Conservation (phyloP, 37 sponge, comb jelly and placozoan genomes). For the Mnemiopsis leidyi region DNA sequence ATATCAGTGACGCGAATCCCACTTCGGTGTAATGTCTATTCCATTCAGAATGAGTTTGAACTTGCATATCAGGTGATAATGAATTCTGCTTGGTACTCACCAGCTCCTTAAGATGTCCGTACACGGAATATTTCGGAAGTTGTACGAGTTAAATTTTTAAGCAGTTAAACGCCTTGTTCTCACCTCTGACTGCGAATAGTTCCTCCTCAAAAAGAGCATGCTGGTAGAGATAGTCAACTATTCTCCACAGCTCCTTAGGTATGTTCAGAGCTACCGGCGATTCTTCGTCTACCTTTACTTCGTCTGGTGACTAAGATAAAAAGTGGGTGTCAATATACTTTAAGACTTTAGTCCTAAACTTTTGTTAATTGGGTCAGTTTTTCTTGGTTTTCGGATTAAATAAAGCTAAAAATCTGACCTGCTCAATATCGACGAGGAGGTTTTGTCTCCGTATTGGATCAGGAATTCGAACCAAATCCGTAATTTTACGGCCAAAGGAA, state of each 20-base stretch:
- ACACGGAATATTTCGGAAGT: too few species aligned
- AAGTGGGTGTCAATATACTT: background rate
- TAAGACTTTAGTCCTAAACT: too few species aligned
- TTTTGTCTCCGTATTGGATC: conserved; percentile 49
- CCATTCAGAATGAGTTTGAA: too few species aligned
- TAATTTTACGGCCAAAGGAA: conserved; percentile 24
- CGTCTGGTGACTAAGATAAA: background rate
- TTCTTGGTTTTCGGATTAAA: too few species aligned
- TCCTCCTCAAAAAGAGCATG: conserved; percentile 43
- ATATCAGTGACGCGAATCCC: too few species aligned
- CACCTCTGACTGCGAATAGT: conserved; percentile 39
- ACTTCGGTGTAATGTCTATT: too few species aligned
- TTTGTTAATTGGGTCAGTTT: too few species aligned
- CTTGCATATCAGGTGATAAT: too few species aligned
- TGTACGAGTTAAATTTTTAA: too few species aligned
- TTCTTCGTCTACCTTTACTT: background rate
- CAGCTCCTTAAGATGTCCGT: too few species aligned
- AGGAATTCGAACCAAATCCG: conserved; percentile 27
- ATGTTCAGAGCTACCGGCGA: conserved; percentile 28
- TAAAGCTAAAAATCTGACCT: background rate
- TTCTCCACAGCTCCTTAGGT: conserved; percentile 61
- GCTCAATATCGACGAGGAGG: conserved; percentile 52
- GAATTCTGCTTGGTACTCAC: too few species aligned
- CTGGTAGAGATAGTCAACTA: conserved; percentile 50
- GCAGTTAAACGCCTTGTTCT: too few species aligned